Evolutionary conservation across 2,113 vertebrate species (phyloP).

Genomic region (Pyrgilauda ruficollis): DNA sequence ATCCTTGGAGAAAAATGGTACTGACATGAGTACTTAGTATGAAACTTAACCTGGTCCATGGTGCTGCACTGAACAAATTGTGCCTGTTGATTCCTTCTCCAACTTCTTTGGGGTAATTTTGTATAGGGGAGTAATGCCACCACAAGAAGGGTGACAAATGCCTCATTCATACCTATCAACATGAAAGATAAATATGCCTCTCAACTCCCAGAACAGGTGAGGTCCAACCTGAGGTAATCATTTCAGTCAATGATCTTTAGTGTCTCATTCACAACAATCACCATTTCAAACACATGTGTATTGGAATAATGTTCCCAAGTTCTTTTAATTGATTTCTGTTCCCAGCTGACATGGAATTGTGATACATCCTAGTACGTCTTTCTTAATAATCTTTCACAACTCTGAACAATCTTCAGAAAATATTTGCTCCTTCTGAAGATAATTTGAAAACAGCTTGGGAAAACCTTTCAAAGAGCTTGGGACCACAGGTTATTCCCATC

Average conservation of each 20-base stretch:
- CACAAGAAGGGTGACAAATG: neutral
- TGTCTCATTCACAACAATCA: neutral
- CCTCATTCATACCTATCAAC: neutral
- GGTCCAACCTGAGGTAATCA: neutral
- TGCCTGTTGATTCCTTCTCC: neutral
- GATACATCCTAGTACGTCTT: neutral
- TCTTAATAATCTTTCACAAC: neutral
- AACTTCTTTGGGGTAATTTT: neutral
- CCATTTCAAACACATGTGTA: neutral
- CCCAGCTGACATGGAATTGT: neutral
- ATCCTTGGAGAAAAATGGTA: neutral
- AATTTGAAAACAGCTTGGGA: neutral
- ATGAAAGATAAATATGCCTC: neutral
- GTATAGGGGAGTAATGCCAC: neutral
- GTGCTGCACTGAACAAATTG: neutral
- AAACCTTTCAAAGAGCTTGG: neutral
- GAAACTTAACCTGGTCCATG: neutral
- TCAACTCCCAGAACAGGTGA: neutral
- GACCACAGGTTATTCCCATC: neutral
- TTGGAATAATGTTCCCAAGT: neutral
- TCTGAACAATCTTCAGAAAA: neutral
- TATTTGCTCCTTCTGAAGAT: neutral
- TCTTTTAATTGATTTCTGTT: neutral
- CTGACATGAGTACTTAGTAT: neutral
- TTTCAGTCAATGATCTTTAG: neutral